Conservation (phyloP, 1,140 invertebrate genomes). For the Brachionus rotundiformis region DNA sequence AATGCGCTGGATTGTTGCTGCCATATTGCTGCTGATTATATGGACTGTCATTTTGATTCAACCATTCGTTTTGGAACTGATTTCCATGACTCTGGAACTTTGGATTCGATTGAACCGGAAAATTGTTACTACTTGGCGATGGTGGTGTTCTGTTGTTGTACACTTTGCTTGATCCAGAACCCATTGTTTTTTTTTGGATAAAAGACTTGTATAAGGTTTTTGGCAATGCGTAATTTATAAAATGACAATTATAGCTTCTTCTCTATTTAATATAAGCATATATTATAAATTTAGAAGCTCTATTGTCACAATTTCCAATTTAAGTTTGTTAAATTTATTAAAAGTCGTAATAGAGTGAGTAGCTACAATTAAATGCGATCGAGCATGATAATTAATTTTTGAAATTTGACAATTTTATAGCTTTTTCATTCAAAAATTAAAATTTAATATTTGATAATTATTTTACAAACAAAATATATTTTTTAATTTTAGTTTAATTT, state of each 20-base stretch:
- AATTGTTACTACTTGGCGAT: not conserved
- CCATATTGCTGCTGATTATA: not conserved
- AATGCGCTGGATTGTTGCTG: not conserved
- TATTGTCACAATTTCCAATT: not conserved
- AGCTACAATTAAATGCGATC: conserved; percentile 4
- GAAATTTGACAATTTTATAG: not conserved
- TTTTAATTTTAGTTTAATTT: not conserved
- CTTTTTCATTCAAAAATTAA: not conserved
- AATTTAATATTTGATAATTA: too few species aligned
- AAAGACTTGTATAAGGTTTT: not conserved
- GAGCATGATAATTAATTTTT: conserved; percentile 3
- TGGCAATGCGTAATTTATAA: not conserved
- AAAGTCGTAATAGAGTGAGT: not conserved
- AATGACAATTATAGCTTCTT: not conserved
- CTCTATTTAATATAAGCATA: not conserved
- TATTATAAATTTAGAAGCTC: not conserved
- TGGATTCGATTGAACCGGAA: conserved; percentile 31
- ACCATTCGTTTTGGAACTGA: not conserved
- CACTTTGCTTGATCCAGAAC: conserved; percentile 5
- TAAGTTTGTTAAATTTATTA: not conserved
- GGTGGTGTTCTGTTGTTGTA: not conserved
- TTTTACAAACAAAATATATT: not conserved
- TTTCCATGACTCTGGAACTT: conserved; percentile 19
- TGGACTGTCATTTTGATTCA: not conserved
- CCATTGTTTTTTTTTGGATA: conserved; percentile 2